These are phyloP conservation scores for Strigamia transsilvanica DNA, from an alignment of 2,888 invertebrate species.

Conservation along the genomic window DNA sequence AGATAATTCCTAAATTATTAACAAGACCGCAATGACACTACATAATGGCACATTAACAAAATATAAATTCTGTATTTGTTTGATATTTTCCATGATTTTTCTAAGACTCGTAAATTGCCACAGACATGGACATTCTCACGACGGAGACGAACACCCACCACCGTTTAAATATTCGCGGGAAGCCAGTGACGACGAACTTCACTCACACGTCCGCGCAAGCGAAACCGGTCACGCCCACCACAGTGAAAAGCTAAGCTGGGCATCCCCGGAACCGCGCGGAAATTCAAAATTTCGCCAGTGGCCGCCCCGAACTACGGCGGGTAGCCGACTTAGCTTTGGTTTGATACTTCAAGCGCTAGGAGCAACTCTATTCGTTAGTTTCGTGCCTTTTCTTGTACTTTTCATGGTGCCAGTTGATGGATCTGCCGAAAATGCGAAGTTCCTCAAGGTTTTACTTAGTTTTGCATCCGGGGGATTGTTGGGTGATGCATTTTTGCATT, in stretches of 20 bases:
- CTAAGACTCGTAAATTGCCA: neutral
- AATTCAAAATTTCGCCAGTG: constrained; percentile 60
- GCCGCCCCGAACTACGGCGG: constrained; percentile 52
- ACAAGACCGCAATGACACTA: neutral
- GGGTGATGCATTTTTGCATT: constrained; percentile 97
- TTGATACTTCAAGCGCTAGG: constrained; percentile 84
- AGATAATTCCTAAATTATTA: neutral
- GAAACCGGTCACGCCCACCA: constrained; percentile 53
- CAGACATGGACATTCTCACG: constrained; percentile 62
- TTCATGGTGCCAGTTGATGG: constrained; percentile 93
- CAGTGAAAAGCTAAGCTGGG: constrained; percentile 58
- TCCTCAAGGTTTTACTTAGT: constrained; percentile 87
- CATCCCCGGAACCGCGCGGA: constrained; percentile 63
- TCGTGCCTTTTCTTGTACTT: constrained; percentile 91
- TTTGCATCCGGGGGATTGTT: constrained; percentile 95
- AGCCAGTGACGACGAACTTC: constrained; percentile 69
- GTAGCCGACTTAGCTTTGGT: neutral
- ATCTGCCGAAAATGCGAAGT: constrained; percentile 80
- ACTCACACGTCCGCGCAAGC: constrained; percentile 54
- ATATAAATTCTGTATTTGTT: neutral
- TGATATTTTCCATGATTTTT: neutral
- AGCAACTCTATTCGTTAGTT: constrained; percentile 92
- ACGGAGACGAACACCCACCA: constrained; percentile 64
- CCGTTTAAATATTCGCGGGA: constrained; percentile 83
- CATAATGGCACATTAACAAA: neutral